Evolutionary conservation across 2,797 vertebrate species (phyloP), one percentile per base, ranked within the genome.

Genomic region (Sebastes jordani): DNA sequence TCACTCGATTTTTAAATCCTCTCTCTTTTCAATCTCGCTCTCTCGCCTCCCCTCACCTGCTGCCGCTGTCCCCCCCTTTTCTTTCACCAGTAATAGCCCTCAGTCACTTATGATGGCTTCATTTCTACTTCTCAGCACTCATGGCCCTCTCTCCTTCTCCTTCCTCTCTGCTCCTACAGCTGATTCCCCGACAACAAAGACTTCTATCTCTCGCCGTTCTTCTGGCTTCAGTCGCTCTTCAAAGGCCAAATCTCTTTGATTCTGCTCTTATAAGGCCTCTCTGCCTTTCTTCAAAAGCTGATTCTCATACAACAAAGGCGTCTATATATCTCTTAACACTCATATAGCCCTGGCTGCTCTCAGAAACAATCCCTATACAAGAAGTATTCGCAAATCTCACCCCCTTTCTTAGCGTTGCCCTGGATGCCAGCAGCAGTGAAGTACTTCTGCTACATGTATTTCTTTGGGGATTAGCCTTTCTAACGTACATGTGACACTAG

Each of bases 231-330:
- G 74, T 61, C 11, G 5, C 71, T 67, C 32, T 60, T 67, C 76
- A 71, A 34, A 58, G 69, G 38, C 76, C 78, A 84, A 68, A 81
- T 85, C 80, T 83, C 75, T 88, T 63, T 72, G 66, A 87, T 82
- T 88, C 58, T 14, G 5, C 71, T 68, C 34, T 60, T 61, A 73
- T 69, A 23, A 54, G 74, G 46, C 70, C 78, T 74, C 71, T 77
- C 61, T 62, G 80, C 68, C 70, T 79, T 66, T 52, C 75, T 76
- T 46, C 67, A 68, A 65, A 61, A 58, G 61, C 73, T 42, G 10
- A 81, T 86, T 87, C 67, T 78, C 67, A 71, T 54, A 76, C 82
- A 88, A 78, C 88, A 90, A 84, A 88, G 86, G 55, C 60, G 27
- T 62, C 60, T 6, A 11, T 59, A 65, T 62, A 58, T 74, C 76